Base-by-base conservation (phyloP, 2,113 vertebrate genomes). In the Coreoperca whiteheadi region DNA sequence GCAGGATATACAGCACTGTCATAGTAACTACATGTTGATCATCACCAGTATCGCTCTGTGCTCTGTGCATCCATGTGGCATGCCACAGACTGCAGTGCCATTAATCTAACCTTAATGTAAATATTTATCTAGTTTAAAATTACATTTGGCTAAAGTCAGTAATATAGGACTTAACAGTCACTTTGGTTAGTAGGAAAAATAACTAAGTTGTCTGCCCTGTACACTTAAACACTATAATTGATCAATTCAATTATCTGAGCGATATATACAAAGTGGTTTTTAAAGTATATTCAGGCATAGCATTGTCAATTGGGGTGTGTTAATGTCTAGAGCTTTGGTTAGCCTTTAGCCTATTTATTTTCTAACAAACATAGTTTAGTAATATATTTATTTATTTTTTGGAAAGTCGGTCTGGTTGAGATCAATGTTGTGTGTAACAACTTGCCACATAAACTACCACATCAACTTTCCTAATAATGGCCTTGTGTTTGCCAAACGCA, bases 101-200 rank as follows among this genome's bases (percentile, higher is more conserved):
- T 63, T 30, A 43, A 54, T 64, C 39, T 56, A 23, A 53, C 54
- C 5, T 57, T 20, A 23, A 81, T 56, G 53, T 41, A 66, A 75
- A 39, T 41, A 41, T 75, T 66, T 41, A 34, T 23, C 12, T 37
- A 9, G 6, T 48, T 16, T 20, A 34, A 54, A 51, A 23, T 32
- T 30, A 1, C 1, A 37, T n/a, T 43, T 21, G 32, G 20, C 7
- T 21, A 30, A 8, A 41, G 25, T 23, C 9, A 18, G 41, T 30
- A 6, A 2, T 32, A 32, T 59, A 32, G 16, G 28, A 30, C 28
- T 18, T 30, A 59, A 12, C 37, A 39, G 32, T 63, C 20, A 23
- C 20, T 23, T 37, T 23, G 11, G 10, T 23, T 41, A n/a, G 21
- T 7, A 14, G 10, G 34, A 39, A 39, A 12, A 39, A 39, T 8